Evolutionary conservation across 2,113 vertebrate genomes (phyloP).

Genomic region (Lonchura striata): DNA sequence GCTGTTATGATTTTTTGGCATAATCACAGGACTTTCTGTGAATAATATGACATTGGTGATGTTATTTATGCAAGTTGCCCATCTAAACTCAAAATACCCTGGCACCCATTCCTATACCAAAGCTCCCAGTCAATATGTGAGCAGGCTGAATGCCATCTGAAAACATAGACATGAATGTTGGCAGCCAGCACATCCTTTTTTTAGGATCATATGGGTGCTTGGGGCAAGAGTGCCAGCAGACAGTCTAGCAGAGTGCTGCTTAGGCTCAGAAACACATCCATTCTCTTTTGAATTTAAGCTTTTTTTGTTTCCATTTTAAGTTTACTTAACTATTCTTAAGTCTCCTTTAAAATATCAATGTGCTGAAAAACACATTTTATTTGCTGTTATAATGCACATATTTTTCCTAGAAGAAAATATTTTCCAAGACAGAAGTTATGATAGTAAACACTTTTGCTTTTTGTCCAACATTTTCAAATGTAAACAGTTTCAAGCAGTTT

Average conservation of each 20-base stretch:
- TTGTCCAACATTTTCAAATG: not conserved
- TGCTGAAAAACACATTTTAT: not conserved
- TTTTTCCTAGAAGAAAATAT: not conserved
- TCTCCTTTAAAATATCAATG: not conserved
- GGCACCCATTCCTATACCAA: not conserved
- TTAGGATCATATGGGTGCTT: not conserved
- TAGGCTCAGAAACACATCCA: not conserved
- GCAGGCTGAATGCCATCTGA: constrained; percentile 5
- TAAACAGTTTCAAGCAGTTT: not conserved
- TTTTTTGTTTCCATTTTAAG: not conserved
- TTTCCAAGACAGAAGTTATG: not conserved
- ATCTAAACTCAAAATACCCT: constrained; percentile 6
- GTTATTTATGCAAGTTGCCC: constrained; percentile 48
- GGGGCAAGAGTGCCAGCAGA: constrained; percentile 10
- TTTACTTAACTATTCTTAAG: not conserved
- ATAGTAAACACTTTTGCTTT: not conserved
- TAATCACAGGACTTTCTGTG: not conserved
- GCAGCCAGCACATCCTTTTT: constrained; percentile 39
- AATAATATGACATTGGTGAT: not conserved
- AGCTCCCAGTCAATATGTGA: not conserved
- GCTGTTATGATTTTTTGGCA: constrained; percentile 13
- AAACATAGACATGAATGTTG: not conserved
- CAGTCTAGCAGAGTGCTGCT: not conserved
- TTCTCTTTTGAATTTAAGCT: not conserved
- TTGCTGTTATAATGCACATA: not conserved